A percentile compares a stretch with the other conserved stretches of the same genome.
Conservation (phyloP, 2,888 invertebrate genomes). For the Papilio gigon region DNA sequence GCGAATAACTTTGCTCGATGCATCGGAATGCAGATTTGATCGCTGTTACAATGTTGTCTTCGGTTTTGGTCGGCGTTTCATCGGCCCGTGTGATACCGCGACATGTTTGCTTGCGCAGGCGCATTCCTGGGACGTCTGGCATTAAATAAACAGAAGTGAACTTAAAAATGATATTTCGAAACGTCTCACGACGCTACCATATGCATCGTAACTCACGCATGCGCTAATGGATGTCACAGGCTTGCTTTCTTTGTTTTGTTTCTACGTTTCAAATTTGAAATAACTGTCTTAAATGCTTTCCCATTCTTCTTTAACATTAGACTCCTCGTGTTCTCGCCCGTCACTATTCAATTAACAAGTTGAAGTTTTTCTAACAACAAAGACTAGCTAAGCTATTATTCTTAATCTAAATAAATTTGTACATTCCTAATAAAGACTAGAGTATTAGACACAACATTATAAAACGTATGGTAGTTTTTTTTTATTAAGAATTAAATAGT, state of each 20-base stretch:
- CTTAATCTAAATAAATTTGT: no score
- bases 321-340: neutral
- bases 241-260: slow-evolving; percentile 54
- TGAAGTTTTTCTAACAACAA: neutral
- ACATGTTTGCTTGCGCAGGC: slow-evolving; percentile 25
- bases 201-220: slow-evolving; percentile 55
- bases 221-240: slow-evolving; percentile 59
- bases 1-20: slow-evolving; percentile 51
- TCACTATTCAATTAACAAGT: slow-evolving; percentile 14
- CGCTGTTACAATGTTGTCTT: slow-evolving; percentile 56
- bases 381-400: no score
- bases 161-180: slow-evolving; percentile 48
- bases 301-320: slow-evolving; percentile 18
- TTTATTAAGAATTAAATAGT: slow-evolving; percentile 76
- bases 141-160: slow-evolving; percentile 40
- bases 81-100: slow-evolving; percentile 27
- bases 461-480: slow-evolving; percentile 53
- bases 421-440: no score
- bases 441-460: neutral
- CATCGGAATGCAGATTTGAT: slow-evolving; percentile 57
- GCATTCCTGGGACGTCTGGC: slow-evolving; percentile 41
- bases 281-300: slow-evolving; percentile 25
- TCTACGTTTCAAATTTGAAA: slow-evolving; percentile 45
- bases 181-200: slow-evolving; percentile 56
- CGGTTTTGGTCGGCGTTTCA: slow-evolving; percentile 46